phyloP scores from a whole-genome alignment of 1,140 invertebrate species.

The Periplaneta americana region DNA sequence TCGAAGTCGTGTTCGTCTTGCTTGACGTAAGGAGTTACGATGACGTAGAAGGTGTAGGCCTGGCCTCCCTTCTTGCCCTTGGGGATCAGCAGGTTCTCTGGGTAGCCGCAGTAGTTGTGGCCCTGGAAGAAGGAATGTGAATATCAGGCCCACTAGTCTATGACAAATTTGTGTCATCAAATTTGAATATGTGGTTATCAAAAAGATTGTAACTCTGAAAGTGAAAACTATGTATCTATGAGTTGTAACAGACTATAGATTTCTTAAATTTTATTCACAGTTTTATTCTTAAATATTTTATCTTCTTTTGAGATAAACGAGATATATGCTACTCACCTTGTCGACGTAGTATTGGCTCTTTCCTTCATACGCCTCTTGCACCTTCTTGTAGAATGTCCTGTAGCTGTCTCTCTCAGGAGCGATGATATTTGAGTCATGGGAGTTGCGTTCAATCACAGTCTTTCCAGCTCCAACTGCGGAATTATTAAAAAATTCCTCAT shows the following conservation, averaged over 20 bases:
- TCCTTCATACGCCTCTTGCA: conserved; percentile 30
- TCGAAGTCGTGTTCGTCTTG: conserved; percentile 11
- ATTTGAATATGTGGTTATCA: no score
- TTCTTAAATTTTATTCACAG: no score
- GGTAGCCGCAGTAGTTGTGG: conserved; percentile 44
- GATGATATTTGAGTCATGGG: conserved; percentile 35
- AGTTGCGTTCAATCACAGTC: conserved; percentile 37
- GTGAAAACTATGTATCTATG: no score
- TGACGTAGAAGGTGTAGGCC: conserved; percentile 50
- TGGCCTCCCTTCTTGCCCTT: conserved; percentile 53
- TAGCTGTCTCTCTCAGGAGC: conserved; percentile 32
- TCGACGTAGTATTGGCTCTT: conserved; percentile 36
- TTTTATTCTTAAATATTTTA: no score
- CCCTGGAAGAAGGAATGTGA: neutral
- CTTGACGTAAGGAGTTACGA: conserved; percentile 35
- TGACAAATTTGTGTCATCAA: no score
- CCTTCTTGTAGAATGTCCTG: conserved; percentile 29
- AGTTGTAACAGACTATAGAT: no score
- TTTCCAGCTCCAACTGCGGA: conserved; percentile 33
- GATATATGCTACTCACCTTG: conserved; percentile 16
- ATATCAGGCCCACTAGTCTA: no score
- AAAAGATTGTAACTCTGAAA: no score
- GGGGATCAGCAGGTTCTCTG: conserved; percentile 52
- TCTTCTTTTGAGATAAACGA: no score
- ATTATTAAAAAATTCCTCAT: neutral